phyloP scores from a whole-genome alignment of 2,113 vertebrate species.

The Bettongia penicillata region DNA sequence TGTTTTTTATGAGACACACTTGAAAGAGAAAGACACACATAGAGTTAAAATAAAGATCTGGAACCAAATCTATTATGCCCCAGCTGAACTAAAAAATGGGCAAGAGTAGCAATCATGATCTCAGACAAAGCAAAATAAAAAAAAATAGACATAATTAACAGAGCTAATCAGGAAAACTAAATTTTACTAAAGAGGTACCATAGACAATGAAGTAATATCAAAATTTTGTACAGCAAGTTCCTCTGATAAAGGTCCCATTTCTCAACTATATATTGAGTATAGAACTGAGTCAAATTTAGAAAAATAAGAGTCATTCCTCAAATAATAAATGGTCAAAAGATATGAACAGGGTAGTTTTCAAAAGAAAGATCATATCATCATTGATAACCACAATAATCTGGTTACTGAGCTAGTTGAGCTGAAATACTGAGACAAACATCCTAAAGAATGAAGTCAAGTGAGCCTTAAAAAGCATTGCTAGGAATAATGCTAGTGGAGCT shows the following conservation, averaged over 20 bases:
- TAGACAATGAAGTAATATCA: neutral
- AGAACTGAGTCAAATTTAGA: neutral
- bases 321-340: neutral
- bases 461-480: too few relatives aligned
- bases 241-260: neutral
- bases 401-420: too few relatives aligned
- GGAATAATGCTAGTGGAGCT: too few relatives aligned
- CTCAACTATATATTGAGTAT: neutral
- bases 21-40: neutral
- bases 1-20: neutral
- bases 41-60: neutral
- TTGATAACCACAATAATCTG: too few relatives aligned
- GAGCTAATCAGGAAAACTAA: neutral
- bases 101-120: neutral
- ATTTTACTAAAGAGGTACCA: neutral
- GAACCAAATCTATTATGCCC: neutral
- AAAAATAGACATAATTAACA: neutral
- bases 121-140: neutral
- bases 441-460: too few relatives aligned
- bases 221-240: neutral
- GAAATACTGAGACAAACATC: too few relatives aligned
- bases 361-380: neutral
- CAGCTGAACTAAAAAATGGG: neutral
- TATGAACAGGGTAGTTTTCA: neutral
- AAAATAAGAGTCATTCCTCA: neutral